These are phyloP conservation scores for Dicranocentrus wangi DNA, from an alignment of 2,888 invertebrate species.

Conservation along the genomic window DNA sequence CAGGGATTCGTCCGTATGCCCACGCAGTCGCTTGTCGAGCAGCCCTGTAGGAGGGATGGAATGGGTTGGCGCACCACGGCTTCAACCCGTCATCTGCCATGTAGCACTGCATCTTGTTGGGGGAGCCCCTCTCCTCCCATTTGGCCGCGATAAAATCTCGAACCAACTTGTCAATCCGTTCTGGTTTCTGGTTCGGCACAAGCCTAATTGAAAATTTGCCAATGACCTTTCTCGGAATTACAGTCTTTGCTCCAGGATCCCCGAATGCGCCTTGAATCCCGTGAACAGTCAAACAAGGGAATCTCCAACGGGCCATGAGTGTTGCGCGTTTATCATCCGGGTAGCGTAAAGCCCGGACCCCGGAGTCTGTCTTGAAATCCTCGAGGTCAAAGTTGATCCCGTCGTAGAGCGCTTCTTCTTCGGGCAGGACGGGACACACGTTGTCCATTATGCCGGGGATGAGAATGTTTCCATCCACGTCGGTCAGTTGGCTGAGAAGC, in stretches of 20 bases:
- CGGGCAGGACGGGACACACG: slow-evolving; percentile 83
- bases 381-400: slow-evolving; percentile 90
- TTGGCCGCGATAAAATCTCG: slow-evolving; percentile 83
- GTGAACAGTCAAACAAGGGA: slow-evolving; percentile 93
- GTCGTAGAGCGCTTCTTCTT: slow-evolving; percentile 84
- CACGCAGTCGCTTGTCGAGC: slow-evolving; percentile 86
- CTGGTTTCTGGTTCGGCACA: slow-evolving; percentile 94
- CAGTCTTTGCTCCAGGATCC: slow-evolving; percentile 95
- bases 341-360: slow-evolving; percentile 82
- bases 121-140: slow-evolving; percentile 87
- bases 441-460: slow-evolving; percentile 88
- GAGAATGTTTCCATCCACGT: slow-evolving; percentile 89
- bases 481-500: slow-evolving; percentile 87
- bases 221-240: slow-evolving; percentile 92
- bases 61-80: slow-evolving; percentile 94
- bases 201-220: slow-evolving; percentile 98
- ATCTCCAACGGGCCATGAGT: slow-evolving; percentile 96
- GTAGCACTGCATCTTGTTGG: slow-evolving; percentile 79
- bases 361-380: slow-evolving; percentile 84
- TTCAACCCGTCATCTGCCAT: slow-evolving; percentile 74
- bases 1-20: slow-evolving; percentile 93
- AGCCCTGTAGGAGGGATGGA: slow-evolving; percentile 93
- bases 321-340: slow-evolving; percentile 87
- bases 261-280: slow-evolving; percentile 96
- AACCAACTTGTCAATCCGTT: slow-evolving; percentile 87